Evolutionary conservation across 2,797 vertebrate species (phyloP).

Genomic region (Ceryle rudis): DNA sequence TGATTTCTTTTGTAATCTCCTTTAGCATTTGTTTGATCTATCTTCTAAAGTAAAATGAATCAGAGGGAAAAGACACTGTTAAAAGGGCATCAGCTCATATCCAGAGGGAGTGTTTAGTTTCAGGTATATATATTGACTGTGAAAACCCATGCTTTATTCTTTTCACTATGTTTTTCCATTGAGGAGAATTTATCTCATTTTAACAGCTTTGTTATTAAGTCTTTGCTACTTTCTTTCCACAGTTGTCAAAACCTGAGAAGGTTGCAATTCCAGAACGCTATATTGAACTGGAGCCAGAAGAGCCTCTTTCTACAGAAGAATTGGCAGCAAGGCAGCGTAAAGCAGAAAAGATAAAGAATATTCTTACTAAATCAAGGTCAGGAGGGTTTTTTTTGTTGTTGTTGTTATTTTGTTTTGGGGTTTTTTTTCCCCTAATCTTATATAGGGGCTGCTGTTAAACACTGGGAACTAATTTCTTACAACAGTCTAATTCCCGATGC

Average conservation of each 20-base stretch:
- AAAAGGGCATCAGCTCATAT: not conserved
- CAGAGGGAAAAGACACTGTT: not conserved
- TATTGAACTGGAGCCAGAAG: slow-evolving; percentile 90
- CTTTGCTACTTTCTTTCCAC: not conserved
- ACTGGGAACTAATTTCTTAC: not conserved
- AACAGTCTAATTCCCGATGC: not conserved
- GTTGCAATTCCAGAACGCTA: slow-evolving; percentile 95
- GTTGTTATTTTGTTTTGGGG: not conserved
- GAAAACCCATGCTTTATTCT: not conserved
- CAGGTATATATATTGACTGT: not conserved
- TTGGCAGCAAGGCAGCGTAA: slow-evolving; percentile 90
- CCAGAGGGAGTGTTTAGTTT: not conserved
- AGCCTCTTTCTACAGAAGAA: slow-evolving; percentile 91
- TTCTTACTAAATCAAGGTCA: slow-evolving; percentile 95
- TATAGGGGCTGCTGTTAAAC: not conserved
- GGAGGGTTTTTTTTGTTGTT: not conserved
- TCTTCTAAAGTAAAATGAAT: not conserved
- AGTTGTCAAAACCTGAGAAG: slow-evolving; percentile 95
- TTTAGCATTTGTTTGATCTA: not conserved
- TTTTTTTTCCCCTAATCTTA: not conserved
- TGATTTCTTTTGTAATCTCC: not conserved
- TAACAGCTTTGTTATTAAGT: not conserved
- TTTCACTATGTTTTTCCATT: not conserved
- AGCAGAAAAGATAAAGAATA: slow-evolving; percentile 94
- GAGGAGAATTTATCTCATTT: not conserved